Evolutionary conservation across 2,888 invertebrate species (phyloP), one percentile per base, ranked within the genome.

Genomic region (Scotopteryx bipunctaria): DNA sequence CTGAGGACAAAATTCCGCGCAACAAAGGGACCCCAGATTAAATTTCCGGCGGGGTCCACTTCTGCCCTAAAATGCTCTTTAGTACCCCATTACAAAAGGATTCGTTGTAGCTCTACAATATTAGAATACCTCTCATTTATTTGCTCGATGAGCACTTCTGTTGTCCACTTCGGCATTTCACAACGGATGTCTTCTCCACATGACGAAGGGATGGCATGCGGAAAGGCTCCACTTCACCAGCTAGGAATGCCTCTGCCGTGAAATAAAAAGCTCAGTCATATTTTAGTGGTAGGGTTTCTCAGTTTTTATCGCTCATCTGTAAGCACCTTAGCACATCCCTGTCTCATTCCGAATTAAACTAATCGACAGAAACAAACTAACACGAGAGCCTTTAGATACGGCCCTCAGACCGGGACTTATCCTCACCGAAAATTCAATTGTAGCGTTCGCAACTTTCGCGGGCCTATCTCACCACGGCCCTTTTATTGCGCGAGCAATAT

Each of bases 11-110:
- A 84, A 83, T 85, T 79, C 76, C 71, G 69, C 63, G 67, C 75
- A 81, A 84, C 86, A 83, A 85, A 87, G 81, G 81, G 78, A 74
- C 75, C 78, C 81, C 72, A 83, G 87, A 88, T 89, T 85, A 88
- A 89, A 88, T 89, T 88, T 88, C 89, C 85, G 84, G 73, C 71
- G 75, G 68, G 81, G 85, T 83, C 86, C 86, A 86, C 86, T 86
- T 72, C 73, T 80, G 77, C 71, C 77, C 83, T 80, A 83, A 81
- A 78, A 86, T 78, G 78, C 77, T 81, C 83, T 86, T 87, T 87
- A 88, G 86, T 85, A 83, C 83, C 76, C 78, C 75, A 71, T 81
- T 82, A 83, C 83, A 86, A 87, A 86, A 81, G 83, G 76, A 65
- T 71, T 66, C 67, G 71, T 63, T 71, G 69, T 67, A 74, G 76